Percentiles rank a stretch among this genome's conserved stretches.
Conservation (phyloP, 2,888 invertebrate genomes). For the Nycteola revayana region DNA sequence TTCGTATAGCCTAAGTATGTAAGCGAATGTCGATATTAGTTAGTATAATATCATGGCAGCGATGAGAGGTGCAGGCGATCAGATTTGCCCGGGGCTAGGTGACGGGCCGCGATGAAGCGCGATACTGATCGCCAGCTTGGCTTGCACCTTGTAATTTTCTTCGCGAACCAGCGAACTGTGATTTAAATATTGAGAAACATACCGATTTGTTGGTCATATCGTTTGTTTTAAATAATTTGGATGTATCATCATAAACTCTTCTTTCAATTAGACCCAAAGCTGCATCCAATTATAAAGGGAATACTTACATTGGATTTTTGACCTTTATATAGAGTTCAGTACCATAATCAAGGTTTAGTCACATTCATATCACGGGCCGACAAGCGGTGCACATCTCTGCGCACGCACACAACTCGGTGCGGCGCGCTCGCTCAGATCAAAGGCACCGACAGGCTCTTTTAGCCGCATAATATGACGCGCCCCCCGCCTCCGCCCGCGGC, state of each 20-base stretch:
- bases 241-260: conserved; percentile 37
- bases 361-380: conserved; percentile 78
- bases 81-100: conserved; percentile 63
- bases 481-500: conserved; percentile 65
- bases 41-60: conserved; percentile 58
- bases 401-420: conserved; percentile 52
- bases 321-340: conserved; percentile 76
- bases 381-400: conserved; percentile 70
- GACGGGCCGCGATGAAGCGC: conserved; percentile 62
- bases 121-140: conserved; percentile 60
- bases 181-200: conserved; percentile 14
- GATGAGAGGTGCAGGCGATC: conserved; percentile 58
- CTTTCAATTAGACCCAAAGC: conserved; percentile 38
- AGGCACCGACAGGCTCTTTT: conserved; percentile 82
- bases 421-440: conserved; percentile 69
- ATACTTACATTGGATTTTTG: conserved; percentile 59
- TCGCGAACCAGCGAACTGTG: conserved; percentile 20
- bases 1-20: conserved; percentile 35
- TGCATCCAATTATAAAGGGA: conserved; percentile 49
- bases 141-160: conserved; percentile 39
- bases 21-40: conserved; percentile 59
- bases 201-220: conserved; percentile 27
- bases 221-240: conserved; percentile 36
- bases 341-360: conserved; percentile 81
- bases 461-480: conserved; percentile 81